Evolutionary conservation across 92 coral and sea anemone species (phyloP).

Genomic region (Porites lobata): DNA sequence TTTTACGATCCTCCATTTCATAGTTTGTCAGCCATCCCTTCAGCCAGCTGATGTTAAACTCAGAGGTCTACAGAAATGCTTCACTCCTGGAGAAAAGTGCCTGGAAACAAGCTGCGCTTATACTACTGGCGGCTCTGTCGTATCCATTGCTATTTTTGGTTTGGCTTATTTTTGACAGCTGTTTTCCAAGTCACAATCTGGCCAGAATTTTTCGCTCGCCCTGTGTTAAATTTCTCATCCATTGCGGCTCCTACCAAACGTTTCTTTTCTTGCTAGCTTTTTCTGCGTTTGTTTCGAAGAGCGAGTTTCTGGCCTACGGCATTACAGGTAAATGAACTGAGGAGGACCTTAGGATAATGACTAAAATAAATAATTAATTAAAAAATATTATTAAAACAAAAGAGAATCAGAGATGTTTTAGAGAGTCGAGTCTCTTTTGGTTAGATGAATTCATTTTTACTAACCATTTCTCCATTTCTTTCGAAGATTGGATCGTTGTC

Average conservation of each 20-base stretch:
- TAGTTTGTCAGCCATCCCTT: conserved; percentile 69
- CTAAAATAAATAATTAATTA: too few relatives aligned
- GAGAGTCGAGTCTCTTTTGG: too few relatives aligned
- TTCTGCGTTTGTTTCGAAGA: conserved; percentile 30
- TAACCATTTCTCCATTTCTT: too few relatives aligned
- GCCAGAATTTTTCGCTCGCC: conserved; percentile 58
- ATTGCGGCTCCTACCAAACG: conserved; percentile 57
- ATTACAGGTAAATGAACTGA: conserved; percentile 27
- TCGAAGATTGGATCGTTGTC: conserved; percentile 52
- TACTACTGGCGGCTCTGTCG: conserved; percentile 26
- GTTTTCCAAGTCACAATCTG: conserved; percentile 31
- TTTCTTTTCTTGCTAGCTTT: conserved; percentile 45
- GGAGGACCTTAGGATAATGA: too few relatives aligned
- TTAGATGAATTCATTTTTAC: too few relatives aligned
- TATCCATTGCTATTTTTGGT: conserved; percentile 41
- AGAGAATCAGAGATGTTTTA: too few relatives aligned
- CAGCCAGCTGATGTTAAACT: conserved; percentile 63
- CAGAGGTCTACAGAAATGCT: conserved; percentile 52
- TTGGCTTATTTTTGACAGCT: conserved; percentile 39
- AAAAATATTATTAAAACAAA: too few relatives aligned
- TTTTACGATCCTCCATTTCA: not conserved
- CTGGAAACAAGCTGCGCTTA: conserved; percentile 25
- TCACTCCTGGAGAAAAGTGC: conserved; percentile 41
- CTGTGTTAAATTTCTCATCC: conserved; percentile 47
- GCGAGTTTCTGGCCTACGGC: conserved; percentile 39